Percentiles rank a stretch among this genome's conserved stretches.
Conservation (phyloP, 2,888 invertebrate genomes). For the Rhogogaster chlorosoma region DNA sequence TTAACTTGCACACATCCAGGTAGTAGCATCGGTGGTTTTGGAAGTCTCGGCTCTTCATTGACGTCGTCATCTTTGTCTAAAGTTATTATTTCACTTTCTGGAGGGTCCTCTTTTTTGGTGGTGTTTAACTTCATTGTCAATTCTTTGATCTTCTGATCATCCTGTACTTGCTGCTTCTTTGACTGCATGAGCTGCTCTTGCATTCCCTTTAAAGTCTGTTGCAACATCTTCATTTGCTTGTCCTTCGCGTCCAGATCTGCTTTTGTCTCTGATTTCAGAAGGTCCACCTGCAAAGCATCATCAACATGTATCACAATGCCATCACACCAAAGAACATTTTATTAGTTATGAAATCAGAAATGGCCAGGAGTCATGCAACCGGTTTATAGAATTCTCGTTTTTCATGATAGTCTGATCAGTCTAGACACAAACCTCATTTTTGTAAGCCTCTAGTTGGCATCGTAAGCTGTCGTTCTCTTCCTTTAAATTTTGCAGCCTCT, state of each 20-base stretch:
- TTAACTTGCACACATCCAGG: constrained; percentile 73
- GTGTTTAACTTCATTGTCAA: constrained; percentile 76
- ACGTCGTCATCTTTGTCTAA: constrained; percentile 77
- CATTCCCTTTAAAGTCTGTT: constrained; percentile 83
- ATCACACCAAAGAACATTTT: background rate
- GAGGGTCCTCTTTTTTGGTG: constrained; percentile 73
- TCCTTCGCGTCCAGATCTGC: constrained; percentile 91
- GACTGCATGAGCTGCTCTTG: constrained; percentile 82
- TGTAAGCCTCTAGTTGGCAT: constrained; percentile 95
- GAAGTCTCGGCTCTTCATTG: constrained; percentile 72
- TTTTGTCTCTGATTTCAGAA: constrained; percentile 90
- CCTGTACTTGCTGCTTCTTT: constrained; percentile 80
- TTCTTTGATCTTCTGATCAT: constrained; percentile 80
- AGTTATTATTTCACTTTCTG: constrained; percentile 78
- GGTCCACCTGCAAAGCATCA: constrained; percentile 81
- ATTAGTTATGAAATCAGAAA: background rate
- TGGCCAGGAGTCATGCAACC: no score
- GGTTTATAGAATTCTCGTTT: no score
- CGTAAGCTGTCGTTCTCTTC: constrained; percentile 94
- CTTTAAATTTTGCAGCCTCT: constrained; percentile 78
- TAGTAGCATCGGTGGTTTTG: constrained; percentile 68
- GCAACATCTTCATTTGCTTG: constrained; percentile 88
- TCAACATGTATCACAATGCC: background rate
- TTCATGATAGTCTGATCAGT: background rate
- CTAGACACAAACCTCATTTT: constrained; percentile 85